Percentiles rank a stretch among this genome's conserved stretches.
Evolutionary conservation across 2,888 invertebrate genomes (phyloP).

Genomic region (Andrena minutula): DNA sequence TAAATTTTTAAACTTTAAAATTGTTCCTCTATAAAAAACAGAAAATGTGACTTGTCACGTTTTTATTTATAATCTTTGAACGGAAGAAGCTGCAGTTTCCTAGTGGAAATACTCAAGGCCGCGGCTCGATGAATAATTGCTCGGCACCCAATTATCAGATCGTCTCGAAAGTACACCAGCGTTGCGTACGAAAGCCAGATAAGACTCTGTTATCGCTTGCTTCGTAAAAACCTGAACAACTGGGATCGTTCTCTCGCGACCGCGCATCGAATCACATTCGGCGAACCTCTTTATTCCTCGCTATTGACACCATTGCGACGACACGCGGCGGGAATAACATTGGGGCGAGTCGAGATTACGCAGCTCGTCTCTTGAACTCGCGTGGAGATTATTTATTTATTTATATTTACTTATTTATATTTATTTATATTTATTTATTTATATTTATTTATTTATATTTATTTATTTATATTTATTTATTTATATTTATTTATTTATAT

Average conservation of each 20-base stretch:
- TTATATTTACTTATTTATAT: too few species aligned
- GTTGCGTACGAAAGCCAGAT: conserved; percentile 22
- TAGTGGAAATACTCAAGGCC: too few species aligned
- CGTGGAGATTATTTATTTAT: too few species aligned
- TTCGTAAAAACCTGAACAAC: not conserved
- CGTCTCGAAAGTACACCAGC: not conserved
- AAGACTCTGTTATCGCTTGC: conserved; percentile 16
- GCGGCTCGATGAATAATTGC: not conserved
- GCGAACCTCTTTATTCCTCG: conserved; percentile 4
- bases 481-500: too few species aligned
- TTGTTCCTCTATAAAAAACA: too few species aligned
- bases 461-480: too few species aligned
- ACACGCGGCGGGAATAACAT: conserved; percentile 2
- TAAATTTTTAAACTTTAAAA: too few species aligned
- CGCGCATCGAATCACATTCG: not conserved
- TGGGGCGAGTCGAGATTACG: not conserved
- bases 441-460: too few species aligned
- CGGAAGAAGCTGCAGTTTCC: too few species aligned
- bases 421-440: too few species aligned
- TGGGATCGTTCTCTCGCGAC: not conserved
- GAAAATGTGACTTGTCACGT: too few species aligned
- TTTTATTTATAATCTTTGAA: too few species aligned
- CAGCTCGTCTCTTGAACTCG: not conserved
- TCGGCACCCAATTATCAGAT: not conserved
- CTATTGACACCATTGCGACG: conserved; percentile 40